These are phyloP conservation scores for Carlito syrichta DNA, from an alignment of 2,113 vertebrate genomes.

Conservation along the genomic window DNA sequence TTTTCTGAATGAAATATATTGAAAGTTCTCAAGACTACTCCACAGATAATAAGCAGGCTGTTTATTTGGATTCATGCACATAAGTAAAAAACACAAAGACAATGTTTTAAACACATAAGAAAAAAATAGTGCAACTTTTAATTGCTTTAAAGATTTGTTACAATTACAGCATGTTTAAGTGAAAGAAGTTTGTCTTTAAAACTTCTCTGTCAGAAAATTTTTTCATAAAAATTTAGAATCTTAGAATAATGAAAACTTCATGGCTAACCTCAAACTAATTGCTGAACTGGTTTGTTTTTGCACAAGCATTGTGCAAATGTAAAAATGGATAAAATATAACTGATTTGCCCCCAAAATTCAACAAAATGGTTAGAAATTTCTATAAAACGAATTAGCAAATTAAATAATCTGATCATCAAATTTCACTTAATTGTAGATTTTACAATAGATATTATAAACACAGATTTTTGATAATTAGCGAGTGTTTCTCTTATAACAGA, in stretches of 20 bases:
- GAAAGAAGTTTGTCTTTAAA: not conserved
- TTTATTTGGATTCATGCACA: not conserved
- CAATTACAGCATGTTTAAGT: not conserved
- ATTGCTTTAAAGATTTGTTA: not conserved
- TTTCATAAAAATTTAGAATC: not conserved
- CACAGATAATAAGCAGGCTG: not conserved
- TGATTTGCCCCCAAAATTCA: not conserved
- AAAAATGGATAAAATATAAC: not conserved
- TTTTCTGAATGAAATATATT: not conserved
- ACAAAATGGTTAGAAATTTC: not conserved
- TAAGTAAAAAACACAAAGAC: not conserved
- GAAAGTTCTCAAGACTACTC: not conserved
- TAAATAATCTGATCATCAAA: not conserved
- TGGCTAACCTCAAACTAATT: not conserved
- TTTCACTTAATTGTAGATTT: not conserved
- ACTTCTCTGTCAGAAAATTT: not conserved
- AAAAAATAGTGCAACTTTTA: not conserved
- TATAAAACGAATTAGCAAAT: not conserved
- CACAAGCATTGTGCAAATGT: not conserved
- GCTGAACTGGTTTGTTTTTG: not conserved
- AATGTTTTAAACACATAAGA: not conserved
- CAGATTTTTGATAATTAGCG: not conserved
- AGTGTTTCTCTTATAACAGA: not conserved
- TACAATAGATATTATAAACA: not conserved
- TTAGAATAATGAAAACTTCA: not conserved